Percentiles rank a stretch among this genome's conserved stretches.
Conservation (phyloP, 2,797 vertebrate genomes). For the Ataeniobius toweri region DNA sequence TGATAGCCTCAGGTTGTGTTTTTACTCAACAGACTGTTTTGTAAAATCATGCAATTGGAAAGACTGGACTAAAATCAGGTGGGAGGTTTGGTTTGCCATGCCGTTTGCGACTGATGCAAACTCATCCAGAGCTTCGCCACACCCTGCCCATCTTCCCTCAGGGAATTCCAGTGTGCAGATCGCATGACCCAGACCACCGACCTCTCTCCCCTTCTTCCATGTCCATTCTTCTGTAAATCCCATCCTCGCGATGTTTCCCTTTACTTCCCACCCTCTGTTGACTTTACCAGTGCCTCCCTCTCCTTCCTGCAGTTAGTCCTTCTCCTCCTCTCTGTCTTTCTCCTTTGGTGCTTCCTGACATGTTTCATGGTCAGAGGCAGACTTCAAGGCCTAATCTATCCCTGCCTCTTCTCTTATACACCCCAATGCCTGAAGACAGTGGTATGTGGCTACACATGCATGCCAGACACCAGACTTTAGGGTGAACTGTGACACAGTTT, state of each 20-base stretch:
- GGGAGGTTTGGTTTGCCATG: constrained; percentile 36
- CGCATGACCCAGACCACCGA: constrained; percentile 69
- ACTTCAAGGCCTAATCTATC: constrained; percentile 60
- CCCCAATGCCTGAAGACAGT: constrained; percentile 43
- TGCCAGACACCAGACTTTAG: constrained; percentile 56
- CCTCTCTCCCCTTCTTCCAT: constrained; percentile 52
- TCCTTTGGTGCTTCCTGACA: constrained; percentile 36
- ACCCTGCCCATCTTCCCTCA: constrained; percentile 54
- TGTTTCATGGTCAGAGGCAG: constrained; percentile 57
- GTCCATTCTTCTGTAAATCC: constrained; percentile 48
- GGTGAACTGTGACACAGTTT: constrained; percentile 52
- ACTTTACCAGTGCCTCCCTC: constrained; percentile 30
- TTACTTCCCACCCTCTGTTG: constrained; percentile 37
- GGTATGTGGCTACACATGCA: constrained; percentile 63
- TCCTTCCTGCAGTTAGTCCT: constrained; percentile 42
- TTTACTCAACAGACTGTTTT: constrained; percentile 15
- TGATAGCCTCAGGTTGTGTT: background rate
- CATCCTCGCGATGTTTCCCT: constrained; percentile 28
- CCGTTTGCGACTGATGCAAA: constrained; percentile 35
- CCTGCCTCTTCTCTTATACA: constrained; percentile 41
- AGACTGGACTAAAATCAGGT: constrained; percentile 8
- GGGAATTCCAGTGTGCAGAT: constrained; percentile 65
- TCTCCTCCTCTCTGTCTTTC: background rate
- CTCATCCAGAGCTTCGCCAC: constrained; percentile 46
- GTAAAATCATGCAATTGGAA: constrained; percentile 2